A percentile compares a stretch with the other conserved stretches of the same genome.
Conservation (phyloP, 2,113 vertebrate genomes). For the Anarrhichthys ocellatus region DNA sequence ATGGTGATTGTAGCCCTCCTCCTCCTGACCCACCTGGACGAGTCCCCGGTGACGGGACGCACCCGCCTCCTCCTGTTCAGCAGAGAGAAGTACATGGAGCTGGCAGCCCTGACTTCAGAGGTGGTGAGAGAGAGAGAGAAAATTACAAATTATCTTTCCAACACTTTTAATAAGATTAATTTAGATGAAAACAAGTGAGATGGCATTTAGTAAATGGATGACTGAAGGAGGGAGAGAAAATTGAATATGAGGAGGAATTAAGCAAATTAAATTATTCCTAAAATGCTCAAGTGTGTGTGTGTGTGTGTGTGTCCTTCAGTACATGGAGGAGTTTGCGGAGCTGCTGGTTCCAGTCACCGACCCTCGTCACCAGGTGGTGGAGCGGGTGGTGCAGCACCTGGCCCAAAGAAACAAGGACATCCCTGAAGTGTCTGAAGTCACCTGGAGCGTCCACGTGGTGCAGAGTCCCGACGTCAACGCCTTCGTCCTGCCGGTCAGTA, state of each 20-base stretch:
- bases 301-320: slow-evolving; percentile 74
- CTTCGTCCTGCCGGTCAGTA: slow-evolving; percentile 92
- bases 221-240: background rate
- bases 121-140: slow-evolving; percentile 75
- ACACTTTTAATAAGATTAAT: background rate
- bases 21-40: slow-evolving; percentile 92
- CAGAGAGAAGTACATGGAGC: slow-evolving; percentile 88
- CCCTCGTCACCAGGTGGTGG: slow-evolving; percentile 85
- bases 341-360: slow-evolving; percentile 86
- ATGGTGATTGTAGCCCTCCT: slow-evolving; percentile 85
- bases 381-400: slow-evolving; percentile 86
- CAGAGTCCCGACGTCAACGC: slow-evolving; percentile 88
- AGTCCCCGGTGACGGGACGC: slow-evolving; percentile 92
- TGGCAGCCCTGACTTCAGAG: slow-evolving; percentile 88
- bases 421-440: slow-evolving; percentile 83
- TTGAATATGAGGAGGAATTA: slow-evolving; percentile 5
- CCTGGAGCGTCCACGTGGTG: slow-evolving; percentile 91
- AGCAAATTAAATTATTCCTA: background rate
- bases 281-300: background rate
- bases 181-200: background rate
- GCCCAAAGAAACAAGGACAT: slow-evolving; percentile 91
- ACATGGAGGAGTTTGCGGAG: slow-evolving; percentile 87
- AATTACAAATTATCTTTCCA: background rate
- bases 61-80: slow-evolving; percentile 89
- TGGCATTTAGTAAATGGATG: background rate